phyloP scores from a whole-genome alignment of 2,888 invertebrate genomes.

The Folsomia candida region DNA sequence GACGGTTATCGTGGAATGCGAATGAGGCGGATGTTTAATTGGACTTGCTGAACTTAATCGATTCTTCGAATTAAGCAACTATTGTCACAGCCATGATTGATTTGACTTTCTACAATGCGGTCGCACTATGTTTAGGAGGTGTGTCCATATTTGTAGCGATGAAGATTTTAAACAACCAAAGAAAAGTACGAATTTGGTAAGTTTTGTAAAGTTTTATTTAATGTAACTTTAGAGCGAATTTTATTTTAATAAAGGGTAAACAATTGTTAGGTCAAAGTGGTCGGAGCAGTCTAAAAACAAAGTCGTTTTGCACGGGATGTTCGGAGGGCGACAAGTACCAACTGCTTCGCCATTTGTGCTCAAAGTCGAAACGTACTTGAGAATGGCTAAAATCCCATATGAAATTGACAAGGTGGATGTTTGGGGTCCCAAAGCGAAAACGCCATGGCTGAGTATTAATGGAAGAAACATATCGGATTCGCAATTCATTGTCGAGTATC shows the following conservation, averaged over 20 bases:
- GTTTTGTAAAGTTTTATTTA: neutral
- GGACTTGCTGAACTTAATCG: no score
- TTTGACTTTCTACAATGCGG: neutral
- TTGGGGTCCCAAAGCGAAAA: conserved; percentile 42
- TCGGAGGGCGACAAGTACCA: conserved; percentile 52
- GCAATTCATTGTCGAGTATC: conserved; percentile 38
- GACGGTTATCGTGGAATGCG: no score
- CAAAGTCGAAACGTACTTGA: conserved; percentile 55
- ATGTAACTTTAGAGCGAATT: neutral
- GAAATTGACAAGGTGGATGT: conserved; percentile 39
- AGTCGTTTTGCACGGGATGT: conserved; percentile 30
- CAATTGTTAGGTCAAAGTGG: conserved; percentile 21
- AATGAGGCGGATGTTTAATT: no score
- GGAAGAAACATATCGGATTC: conserved; percentile 41
- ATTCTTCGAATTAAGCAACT: no score
- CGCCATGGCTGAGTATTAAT: conserved; percentile 42
- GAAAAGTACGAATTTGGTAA: neutral
- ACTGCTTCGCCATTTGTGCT: conserved; percentile 55
- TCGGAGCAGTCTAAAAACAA: conserved; percentile 11
- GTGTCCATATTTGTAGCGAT: neutral
- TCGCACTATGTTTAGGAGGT: neutral
- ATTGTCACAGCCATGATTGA: no score
- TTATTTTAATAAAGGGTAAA: neutral
- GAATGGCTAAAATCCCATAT: conserved; percentile 55
- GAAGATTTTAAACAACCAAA: neutral